Evolutionary conservation across 2,888 invertebrate species (phyloP).

Genomic region (Agapetus fuscipes): DNA sequence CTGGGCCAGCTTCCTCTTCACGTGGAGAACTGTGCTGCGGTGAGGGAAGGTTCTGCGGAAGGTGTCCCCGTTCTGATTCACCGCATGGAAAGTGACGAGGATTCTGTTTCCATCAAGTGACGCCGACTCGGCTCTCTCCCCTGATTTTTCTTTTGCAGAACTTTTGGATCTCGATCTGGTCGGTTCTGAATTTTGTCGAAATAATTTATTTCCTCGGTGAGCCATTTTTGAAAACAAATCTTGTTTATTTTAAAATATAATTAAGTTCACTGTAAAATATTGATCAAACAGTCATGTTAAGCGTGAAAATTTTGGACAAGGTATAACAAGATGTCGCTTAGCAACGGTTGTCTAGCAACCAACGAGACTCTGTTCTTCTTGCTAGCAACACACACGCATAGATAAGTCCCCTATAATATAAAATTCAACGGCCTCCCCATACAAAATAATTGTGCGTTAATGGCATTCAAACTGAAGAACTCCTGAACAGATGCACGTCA

Average conservation of each 20-base stretch:
- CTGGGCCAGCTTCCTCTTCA: conserved; percentile 50
- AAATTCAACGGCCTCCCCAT: too few species aligned
- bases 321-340: too few species aligned
- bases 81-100: conserved; percentile 12
- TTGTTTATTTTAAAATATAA: background rate
- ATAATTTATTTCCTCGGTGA: conserved; percentile 7
- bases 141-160: conserved; percentile 2
- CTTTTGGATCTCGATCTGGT: conserved; percentile 6
- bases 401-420: too few species aligned
- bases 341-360: too few species aligned
- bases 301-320: too few species aligned
- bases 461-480: too few species aligned
- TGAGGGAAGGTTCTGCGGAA: conserved; percentile 47
- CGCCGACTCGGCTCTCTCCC: conserved; percentile 11
- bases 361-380: too few species aligned
- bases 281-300: conserved; percentile 6
- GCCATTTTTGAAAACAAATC: conserved; percentile 6
- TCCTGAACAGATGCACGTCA: too few species aligned
- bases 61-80: conserved; percentile 13
- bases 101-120: conserved; percentile 18
- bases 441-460: too few species aligned
- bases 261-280: conserved; percentile 1
- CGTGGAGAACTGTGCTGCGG: conserved; percentile 44
- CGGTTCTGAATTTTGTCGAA: conserved; percentile 18
- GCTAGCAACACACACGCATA: too few species aligned